Evolutionary conservation across 2,888 invertebrate species (phyloP).

Genomic region (Monopis laevigella): DNA sequence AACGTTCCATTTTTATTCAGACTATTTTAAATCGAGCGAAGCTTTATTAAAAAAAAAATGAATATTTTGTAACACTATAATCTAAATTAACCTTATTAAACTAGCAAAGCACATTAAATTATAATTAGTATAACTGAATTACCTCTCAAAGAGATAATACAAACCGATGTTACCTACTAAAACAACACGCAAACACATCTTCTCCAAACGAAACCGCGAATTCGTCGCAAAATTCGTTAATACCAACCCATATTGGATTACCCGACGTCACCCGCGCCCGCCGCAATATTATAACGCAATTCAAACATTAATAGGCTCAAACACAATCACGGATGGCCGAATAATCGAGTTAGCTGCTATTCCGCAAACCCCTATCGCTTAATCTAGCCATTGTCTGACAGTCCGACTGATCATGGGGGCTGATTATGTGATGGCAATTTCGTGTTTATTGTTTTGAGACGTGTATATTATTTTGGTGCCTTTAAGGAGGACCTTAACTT

Average conservation of each 20-base stretch:
- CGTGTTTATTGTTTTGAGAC: conserved; percentile 62
- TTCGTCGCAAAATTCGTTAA: conserved; percentile 45
- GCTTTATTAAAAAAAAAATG: no score
- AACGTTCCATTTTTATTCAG: no score
- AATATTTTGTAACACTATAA: no score
- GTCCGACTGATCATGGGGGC: conserved; percentile 57
- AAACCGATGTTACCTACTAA: conserved; percentile 3
- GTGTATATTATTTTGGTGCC: conserved; percentile 24
- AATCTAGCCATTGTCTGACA: conserved; percentile 62
- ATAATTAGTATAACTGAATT: conserved; percentile 1
- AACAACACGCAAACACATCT: conserved; percentile 1
- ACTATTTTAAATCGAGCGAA: no score
- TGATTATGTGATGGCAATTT: conserved; percentile 64
- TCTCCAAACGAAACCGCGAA: conserved; percentile 29
- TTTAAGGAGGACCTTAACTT: conserved; percentile 11
- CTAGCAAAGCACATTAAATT: conserved; percentile 1
- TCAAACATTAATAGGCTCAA: conserved; percentile 65
- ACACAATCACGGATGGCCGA: conserved; percentile 65
- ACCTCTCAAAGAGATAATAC: conserved; percentile 1
- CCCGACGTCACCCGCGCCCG: conserved; percentile 33
- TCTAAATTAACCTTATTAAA: no score
- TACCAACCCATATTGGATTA: conserved; percentile 56
- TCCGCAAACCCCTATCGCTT: conserved; percentile 62
- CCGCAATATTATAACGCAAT: conserved; percentile 64
- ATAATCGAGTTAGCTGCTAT: conserved; percentile 66